Evolutionary conservation across 1,140 invertebrate species (phyloP).

Genomic region (Lepidotrigona ventralis): DNA sequence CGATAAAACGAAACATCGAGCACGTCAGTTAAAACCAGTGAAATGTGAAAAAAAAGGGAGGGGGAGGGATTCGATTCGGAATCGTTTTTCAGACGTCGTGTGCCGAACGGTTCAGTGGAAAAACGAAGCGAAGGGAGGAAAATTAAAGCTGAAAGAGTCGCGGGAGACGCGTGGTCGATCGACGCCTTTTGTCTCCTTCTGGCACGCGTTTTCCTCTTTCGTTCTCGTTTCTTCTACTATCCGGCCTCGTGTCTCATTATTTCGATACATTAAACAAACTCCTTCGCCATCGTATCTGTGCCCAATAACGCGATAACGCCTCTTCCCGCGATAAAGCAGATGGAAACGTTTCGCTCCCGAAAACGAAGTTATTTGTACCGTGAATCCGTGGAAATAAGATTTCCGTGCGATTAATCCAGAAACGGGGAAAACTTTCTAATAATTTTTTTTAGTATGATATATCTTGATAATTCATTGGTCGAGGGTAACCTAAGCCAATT

Average conservation of each 20-base stretch:
- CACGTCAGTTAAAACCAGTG: background rate
- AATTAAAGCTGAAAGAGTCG: constrained; percentile 30
- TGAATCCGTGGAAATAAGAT: background rate
- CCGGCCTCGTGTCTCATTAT: background rate
- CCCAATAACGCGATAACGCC: background rate
- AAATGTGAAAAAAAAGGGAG: background rate
- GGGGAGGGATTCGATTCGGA: background rate
- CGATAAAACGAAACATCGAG: constrained; percentile 11
- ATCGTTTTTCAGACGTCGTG: constrained; percentile 7
- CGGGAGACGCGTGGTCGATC: constrained; percentile 33
- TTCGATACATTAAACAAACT: constrained; percentile 21
- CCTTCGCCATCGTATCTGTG: too few relatives aligned
- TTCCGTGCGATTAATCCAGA: background rate
- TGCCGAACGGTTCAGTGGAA: background rate
- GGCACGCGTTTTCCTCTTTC: constrained; percentile 25
- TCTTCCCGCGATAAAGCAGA: background rate
- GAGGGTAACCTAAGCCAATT: too few relatives aligned
- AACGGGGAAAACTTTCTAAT: background rate
- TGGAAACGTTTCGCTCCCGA: background rate
- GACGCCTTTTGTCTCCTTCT: constrained; percentile 3
- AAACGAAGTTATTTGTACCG: background rate
- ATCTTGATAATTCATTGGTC: too few relatives aligned
- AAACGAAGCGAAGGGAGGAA: background rate
- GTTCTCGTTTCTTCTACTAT: background rate
- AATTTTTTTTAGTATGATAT: too few relatives aligned